Conservation (phyloP, 2,797 vertebrate species). For the Synanceia verrucosa region DNA sequence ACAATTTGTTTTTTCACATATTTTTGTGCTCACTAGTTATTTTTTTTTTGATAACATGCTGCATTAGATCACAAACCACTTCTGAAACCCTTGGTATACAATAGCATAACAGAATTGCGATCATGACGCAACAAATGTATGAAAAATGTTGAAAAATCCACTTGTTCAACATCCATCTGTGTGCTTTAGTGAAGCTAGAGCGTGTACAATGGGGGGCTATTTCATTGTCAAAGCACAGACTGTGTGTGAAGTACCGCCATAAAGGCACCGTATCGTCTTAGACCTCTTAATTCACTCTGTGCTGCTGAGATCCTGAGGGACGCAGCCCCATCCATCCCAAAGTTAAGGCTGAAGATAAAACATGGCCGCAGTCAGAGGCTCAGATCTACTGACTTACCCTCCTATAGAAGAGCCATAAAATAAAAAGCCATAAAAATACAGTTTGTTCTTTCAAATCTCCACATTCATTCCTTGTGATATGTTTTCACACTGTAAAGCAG, state of each 20-base stretch:
- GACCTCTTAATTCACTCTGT: conserved; percentile 4
- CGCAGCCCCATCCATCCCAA: not conserved
- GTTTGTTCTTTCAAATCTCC: not conserved
- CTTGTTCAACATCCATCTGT: not conserved
- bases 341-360: conserved; percentile 24
- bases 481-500: not conserved
- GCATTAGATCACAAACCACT: not conserved
- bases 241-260: conserved; percentile 5
- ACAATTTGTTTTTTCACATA: not conserved
- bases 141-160: not conserved
- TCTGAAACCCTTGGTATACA: not conserved
- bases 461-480: not conserved
- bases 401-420: not conserved
- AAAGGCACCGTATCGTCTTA: conserved; percentile 2
- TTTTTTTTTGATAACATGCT: not conserved
- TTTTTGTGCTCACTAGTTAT: not conserved
- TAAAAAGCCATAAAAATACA: not conserved
- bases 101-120: not conserved
- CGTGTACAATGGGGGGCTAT: not conserved
- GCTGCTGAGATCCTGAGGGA: conserved; percentile 2
- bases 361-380: conserved; percentile 2
- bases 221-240: not conserved
- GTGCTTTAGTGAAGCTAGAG: not conserved
- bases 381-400: not conserved
- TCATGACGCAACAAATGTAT: no score